Conservation (phyloP, 2,113 vertebrate species). For the Chloebia gouldiae region DNA sequence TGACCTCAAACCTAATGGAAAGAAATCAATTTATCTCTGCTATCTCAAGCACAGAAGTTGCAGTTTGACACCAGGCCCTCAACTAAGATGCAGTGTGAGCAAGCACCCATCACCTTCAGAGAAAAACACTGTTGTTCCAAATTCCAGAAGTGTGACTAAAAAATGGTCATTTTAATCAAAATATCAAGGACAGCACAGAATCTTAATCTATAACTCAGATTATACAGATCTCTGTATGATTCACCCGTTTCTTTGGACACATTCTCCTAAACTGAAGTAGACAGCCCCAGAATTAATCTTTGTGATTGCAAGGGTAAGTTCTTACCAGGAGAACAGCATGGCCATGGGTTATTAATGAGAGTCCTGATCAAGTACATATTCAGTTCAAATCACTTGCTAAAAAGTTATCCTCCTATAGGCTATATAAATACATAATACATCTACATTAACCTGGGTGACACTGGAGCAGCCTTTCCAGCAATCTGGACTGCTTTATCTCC, state of each 20-base stretch:
- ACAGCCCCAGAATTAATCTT: slow-evolving; percentile 38
- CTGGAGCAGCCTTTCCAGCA: slow-evolving; percentile 41
- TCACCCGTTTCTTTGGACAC: neutral
- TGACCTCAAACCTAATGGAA: neutral
- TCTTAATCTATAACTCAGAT: neutral
- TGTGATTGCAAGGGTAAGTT: slow-evolving; percentile 14
- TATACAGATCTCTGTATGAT: accelerated
- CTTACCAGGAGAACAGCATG: neutral
- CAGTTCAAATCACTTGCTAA: slow-evolving; percentile 41
- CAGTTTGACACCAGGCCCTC: neutral
- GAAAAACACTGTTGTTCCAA: neutral
- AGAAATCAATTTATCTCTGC: neutral
- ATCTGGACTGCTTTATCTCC: slow-evolving; percentile 60
- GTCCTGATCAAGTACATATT: slow-evolving; percentile 55
- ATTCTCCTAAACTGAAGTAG: neutral
- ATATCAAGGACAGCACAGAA: neutral
- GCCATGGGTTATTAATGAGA: slow-evolving; percentile 42
- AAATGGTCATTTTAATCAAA: neutral
- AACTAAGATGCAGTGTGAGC: neutral
- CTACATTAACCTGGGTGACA: slow-evolving; percentile 67
- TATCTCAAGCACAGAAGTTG: neutral
- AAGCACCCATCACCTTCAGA: neutral
- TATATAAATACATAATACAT: slow-evolving; percentile 64
- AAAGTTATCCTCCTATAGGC: slow-evolving; percentile 58
- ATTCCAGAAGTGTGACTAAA: neutral